phyloP scores from a whole-genome alignment of 2,113 vertebrate species.

The Piliocolobus tephrosceles region DNA sequence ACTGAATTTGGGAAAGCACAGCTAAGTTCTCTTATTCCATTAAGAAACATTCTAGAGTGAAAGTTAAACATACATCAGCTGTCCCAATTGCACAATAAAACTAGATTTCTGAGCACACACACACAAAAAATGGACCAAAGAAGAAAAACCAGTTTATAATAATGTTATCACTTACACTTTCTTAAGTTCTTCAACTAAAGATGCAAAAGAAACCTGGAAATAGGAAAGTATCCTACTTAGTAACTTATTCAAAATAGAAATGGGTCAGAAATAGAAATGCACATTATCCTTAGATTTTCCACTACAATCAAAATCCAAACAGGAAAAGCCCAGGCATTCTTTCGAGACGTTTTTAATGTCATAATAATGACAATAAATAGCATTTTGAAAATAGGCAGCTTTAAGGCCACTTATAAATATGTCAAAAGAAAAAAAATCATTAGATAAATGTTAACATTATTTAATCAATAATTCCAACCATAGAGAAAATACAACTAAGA shows the following conservation, averaged over 20 bases:
- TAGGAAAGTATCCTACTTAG: slow-evolving; percentile 40
- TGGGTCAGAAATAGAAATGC: slow-evolving; percentile 28
- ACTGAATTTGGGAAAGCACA: background rate
- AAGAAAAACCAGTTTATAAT: background rate
- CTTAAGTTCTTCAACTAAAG: slow-evolving; percentile 91
- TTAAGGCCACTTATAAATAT: background rate
- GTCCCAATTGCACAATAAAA: background rate
- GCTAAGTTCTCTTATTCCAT: background rate
- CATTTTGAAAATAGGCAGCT: slow-evolving; percentile 29
- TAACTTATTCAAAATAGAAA: slow-evolving; percentile 36
- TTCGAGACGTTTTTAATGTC: background rate
- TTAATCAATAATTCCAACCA: slow-evolving; percentile 29
- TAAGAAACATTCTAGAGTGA: slow-evolving; percentile 22
- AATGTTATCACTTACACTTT: slow-evolving; percentile 88
- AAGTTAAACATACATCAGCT: slow-evolving; percentile 1
- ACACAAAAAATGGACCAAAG: slow-evolving; percentile 5
- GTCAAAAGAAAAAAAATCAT: slow-evolving; percentile 29
- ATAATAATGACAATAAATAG: slow-evolving; percentile 36
- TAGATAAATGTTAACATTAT: background rate
- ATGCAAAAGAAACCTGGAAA: slow-evolving; percentile 89
- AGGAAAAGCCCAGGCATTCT: slow-evolving; percentile 14
- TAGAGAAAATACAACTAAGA: slow-evolving; percentile 11
- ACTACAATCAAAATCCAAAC: slow-evolving; percentile 40
- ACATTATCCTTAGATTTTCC: background rate
- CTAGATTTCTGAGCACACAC: background rate